These are phyloP conservation scores for Crotalus helleri DNA, from an alignment of 2,113 vertebrate species.

Conservation along the genomic window DNA sequence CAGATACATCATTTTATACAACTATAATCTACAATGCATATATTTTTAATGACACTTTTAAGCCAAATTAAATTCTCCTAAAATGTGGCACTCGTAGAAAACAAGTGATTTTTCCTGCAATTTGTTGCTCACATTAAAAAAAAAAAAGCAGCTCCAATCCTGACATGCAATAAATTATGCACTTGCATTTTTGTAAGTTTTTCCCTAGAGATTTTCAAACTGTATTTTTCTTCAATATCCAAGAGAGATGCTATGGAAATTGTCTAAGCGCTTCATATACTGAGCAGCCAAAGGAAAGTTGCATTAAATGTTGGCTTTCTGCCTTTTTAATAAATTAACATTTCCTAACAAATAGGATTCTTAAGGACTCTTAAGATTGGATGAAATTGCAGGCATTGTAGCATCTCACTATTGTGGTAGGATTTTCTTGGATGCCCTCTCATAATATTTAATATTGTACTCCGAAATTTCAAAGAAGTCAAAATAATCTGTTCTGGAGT, in stretches of 20 bases:
- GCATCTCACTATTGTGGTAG: not conserved
- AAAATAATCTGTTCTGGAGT: not conserved
- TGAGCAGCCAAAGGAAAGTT: slow-evolving; percentile 43
- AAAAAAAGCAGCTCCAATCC: slow-evolving; percentile 50
- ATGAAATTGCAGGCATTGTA: not conserved
- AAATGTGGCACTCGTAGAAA: slow-evolving; percentile 57
- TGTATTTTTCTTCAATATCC: slow-evolving; percentile 63
- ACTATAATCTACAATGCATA: slow-evolving; percentile 64
- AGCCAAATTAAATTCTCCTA: slow-evolving; percentile 65
- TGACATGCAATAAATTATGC: slow-evolving; percentile 64
- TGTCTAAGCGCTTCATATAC: slow-evolving; percentile 42
- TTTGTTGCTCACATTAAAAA: slow-evolving; percentile 57
- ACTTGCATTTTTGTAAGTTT: slow-evolving; percentile 63
- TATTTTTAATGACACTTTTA: slow-evolving; percentile 62
- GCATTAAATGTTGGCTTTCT: slow-evolving; percentile 35
- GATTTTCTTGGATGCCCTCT: not conserved
- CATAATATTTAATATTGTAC: not conserved
- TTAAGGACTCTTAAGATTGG: not conserved
- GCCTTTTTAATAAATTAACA: slow-evolving; percentile 31
- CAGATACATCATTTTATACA: slow-evolving; percentile 59
- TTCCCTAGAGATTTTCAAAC: slow-evolving; percentile 59
- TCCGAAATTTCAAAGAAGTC: not conserved
- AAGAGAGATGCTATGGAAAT: slow-evolving; percentile 48
- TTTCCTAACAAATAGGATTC: slow-evolving; percentile 4
- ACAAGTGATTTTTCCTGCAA: slow-evolving; percentile 55